Percentiles rank a stretch among this genome's conserved stretches.
Conservation (phyloP, 2,797 vertebrate species). For the Amblyopsis hoosieri region DNA sequence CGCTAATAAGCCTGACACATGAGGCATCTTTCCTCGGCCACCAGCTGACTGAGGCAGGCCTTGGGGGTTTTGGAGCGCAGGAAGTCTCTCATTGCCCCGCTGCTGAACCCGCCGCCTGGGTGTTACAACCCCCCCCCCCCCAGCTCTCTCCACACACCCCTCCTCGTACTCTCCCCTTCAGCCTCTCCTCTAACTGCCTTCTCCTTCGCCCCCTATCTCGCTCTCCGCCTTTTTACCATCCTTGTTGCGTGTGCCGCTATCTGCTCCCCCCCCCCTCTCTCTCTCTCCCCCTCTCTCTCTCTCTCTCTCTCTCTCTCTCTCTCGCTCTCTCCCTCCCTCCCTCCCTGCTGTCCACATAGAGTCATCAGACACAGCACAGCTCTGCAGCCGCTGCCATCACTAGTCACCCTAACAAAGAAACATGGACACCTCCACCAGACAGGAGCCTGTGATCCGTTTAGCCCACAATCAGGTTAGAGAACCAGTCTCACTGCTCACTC, state of each 20-base stretch:
- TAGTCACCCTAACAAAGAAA: conserved; percentile 70
- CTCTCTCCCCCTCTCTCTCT: conserved; percentile 1
- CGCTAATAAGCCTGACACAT: conserved; percentile 84
- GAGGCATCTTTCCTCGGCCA: conserved; percentile 80
- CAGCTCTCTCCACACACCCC: conserved; percentile 40
- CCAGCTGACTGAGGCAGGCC: conserved; percentile 85
- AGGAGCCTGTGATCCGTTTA: conserved; percentile 37
- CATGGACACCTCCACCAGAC: conserved; percentile 50
- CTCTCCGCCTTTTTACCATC: conserved; percentile 21
- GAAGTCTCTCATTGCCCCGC: conserved; percentile 85
- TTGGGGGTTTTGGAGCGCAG: conserved; percentile 85
- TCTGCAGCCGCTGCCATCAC: conserved; percentile 60
- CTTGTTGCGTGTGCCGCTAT: not conserved
- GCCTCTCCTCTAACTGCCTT: conserved; percentile 42
- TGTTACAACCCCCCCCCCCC: conserved; percentile 67
- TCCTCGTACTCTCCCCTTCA: conserved; percentile 38
- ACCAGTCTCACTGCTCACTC: conserved; percentile 31
- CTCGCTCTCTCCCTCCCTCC: not conserved
- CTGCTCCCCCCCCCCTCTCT: not conserved
- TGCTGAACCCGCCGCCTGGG: conserved; percentile 80
- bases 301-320: not conserved
- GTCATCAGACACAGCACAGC: conserved; percentile 57
- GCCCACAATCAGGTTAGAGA: conserved; percentile 45
- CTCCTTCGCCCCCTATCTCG: conserved; percentile 49
- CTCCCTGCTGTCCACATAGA: conserved; percentile 18